phyloP scores from a whole-genome alignment of 1,140 invertebrate genomes.

The Belonocnema kinseyi region DNA sequence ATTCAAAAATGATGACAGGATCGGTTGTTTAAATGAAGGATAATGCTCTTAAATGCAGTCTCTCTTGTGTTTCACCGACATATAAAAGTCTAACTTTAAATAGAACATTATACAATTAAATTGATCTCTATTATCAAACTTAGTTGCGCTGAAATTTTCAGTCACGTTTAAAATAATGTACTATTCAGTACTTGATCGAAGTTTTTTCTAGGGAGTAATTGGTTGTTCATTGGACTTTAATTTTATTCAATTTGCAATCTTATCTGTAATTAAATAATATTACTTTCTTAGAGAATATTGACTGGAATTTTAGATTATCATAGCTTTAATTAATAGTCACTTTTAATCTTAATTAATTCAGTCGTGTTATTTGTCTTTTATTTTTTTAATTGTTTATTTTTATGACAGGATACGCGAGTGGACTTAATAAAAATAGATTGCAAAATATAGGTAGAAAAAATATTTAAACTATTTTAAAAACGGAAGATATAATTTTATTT shows the following conservation, averaged over 20 bases:
- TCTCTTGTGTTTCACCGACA: not conserved
- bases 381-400: no score
- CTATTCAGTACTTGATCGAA: not conserved
- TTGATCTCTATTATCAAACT: not conserved
- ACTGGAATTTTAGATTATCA: not conserved
- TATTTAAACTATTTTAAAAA: no score
- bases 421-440: no score
- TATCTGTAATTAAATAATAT: not conserved
- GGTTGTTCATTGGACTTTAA: not conserved
- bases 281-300: not conserved
- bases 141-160: not conserved
- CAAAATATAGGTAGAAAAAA: no score
- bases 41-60: not conserved
- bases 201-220: not conserved
- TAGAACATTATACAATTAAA: not conserved
- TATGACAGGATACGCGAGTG: no score
- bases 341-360: no score
- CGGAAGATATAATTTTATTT: no score
- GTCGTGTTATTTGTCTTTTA: no score
- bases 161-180: not conserved
- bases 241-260: not conserved
- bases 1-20: conserved; percentile 1
- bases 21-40: not conserved
- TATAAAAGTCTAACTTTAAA: not conserved
- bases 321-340: no score